Evolutionary conservation across 2,797 vertebrate genomes (phyloP).

Genomic region (Lithobates pipiens): DNA sequence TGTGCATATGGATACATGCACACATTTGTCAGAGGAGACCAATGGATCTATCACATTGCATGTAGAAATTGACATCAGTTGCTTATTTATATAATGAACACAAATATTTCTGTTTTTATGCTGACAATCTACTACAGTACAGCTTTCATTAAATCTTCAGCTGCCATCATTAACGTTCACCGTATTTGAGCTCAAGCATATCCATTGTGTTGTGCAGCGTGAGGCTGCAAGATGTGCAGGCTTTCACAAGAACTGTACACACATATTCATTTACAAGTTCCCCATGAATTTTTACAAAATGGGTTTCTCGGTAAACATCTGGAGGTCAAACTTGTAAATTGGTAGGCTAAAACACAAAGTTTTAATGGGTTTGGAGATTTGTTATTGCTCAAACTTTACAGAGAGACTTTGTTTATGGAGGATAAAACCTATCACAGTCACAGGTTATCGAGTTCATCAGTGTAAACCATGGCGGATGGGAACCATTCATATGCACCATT

Average conservation of each 20-base stretch:
- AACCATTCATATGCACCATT: neutral
- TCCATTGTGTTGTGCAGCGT: no score
- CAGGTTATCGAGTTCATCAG: neutral
- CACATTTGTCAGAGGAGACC: no score
- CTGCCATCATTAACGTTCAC: no score
- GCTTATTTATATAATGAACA: no score
- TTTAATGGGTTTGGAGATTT: slow-evolving; percentile 6
- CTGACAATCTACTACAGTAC: no score
- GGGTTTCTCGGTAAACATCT: slow-evolving; percentile 22
- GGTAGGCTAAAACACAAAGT: neutral
- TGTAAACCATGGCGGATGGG: neutral
- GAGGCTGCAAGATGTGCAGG: neutral
- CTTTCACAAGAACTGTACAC: neutral
- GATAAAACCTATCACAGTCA: neutral
- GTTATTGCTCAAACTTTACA: slow-evolving; percentile 1
- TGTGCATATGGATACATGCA: no score
- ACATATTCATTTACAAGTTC: neutral
- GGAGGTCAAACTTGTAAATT: slow-evolving; percentile 47
- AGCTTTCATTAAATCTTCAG: no score
- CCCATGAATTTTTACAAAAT: slow-evolving; percentile 4
- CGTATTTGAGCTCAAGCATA: no score
- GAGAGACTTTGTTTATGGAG: slow-evolving; percentile 10
- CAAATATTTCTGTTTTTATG: no score
- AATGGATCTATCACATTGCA: no score
- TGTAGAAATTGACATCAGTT: no score